These are phyloP conservation scores for Chymomyza costata DNA, from an alignment of 1,140 invertebrate genomes.

Conservation along the genomic window DNA sequence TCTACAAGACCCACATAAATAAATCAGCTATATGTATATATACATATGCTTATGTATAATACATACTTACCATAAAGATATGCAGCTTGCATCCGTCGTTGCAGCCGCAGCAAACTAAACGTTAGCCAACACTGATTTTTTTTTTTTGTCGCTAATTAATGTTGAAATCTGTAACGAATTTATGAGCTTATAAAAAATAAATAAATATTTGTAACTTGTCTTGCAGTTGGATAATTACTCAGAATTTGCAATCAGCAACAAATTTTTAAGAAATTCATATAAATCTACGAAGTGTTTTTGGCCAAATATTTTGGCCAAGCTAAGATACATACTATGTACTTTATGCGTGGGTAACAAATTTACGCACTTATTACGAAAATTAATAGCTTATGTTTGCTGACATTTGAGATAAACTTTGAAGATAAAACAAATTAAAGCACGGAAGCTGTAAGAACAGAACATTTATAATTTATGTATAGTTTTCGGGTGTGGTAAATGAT, in stretches of 20 bases:
- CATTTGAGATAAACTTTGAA: no score
- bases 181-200: constrained; percentile 21
- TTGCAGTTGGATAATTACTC: constrained; percentile 50
- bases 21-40: constrained; percentile 17
- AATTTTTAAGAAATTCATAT: constrained; percentile 56
- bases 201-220: constrained; percentile 9
- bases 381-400: no score
- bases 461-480: no score
- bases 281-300: constrained; percentile 40
- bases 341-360: no score
- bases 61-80: constrained; percentile 26
- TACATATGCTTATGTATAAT: constrained; percentile 8
- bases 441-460: no score
- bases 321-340: no score
- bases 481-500: no score
- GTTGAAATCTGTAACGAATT: constrained; percentile 44
- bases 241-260: constrained; percentile 53
- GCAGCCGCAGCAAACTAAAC: no score
- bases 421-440: no score
- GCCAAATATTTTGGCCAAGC: constrained; percentile 26
- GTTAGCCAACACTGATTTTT: constrained; percentile 16
- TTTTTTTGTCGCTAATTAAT: constrained; percentile 48
- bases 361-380: no score
- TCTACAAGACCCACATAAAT: constrained; percentile 24
- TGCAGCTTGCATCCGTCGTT: constrained; percentile 39